phyloP scores from a whole-genome alignment of 2,797 vertebrate species.

The Octomys mimax region DNA sequence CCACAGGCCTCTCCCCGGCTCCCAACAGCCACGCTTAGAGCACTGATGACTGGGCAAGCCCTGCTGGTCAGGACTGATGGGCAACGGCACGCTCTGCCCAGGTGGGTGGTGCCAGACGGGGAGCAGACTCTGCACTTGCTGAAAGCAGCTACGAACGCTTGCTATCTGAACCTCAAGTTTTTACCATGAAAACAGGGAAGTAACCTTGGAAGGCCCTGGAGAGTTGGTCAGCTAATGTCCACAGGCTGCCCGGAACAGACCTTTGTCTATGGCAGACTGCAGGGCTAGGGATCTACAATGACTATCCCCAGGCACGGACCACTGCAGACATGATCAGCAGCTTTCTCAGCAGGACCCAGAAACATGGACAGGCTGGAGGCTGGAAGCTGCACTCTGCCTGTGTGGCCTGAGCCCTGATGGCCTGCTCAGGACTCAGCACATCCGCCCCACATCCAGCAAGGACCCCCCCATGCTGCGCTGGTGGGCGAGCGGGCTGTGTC shows the following conservation, averaged over 20 bases:
- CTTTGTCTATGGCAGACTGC: rapidly evolving
- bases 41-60: rapidly evolving
- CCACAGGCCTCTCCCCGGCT: not conserved
- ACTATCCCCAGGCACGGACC: not conserved
- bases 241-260: not conserved
- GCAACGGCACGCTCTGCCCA: rapidly evolving
- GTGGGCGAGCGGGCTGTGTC: rapidly evolving
- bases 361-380: not conserved
- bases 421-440: rapidly evolving
- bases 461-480: rapidly evolving
- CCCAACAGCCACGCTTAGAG: not conserved
- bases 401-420: not conserved
- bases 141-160: rapidly evolving
- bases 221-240: not conserved
- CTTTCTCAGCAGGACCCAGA: not conserved
- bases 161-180: not conserved
- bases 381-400: not conserved
- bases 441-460: not conserved
- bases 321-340: not conserved
- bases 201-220: not conserved
- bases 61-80: not conserved
- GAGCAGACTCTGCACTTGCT: not conserved
- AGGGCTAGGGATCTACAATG: not conserved
- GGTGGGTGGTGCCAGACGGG: not conserved
- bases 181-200: not conserved